Percentiles rank a stretch among this genome's conserved stretches.
These are phyloP conservation scores for Cranoglanis bouderius DNA, from an alignment of 2,113 vertebrate species.

Conservation along the genomic window DNA sequence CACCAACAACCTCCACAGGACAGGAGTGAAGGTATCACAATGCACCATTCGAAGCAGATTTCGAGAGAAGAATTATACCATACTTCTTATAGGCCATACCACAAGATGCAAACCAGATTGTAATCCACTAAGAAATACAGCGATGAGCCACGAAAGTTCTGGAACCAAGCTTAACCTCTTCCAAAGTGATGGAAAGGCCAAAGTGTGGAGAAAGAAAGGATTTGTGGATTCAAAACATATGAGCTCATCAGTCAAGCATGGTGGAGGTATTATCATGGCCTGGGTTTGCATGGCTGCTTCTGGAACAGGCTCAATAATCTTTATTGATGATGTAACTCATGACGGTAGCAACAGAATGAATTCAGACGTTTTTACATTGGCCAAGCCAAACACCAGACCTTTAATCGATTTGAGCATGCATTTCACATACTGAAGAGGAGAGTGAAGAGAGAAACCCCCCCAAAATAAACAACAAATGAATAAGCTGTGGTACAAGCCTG, in stretches of 20 bases:
- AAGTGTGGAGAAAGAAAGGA: not conserved
- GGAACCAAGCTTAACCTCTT: not conserved
- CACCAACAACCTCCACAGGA: not conserved
- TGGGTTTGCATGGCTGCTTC: not conserved
- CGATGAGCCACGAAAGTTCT: not conserved
- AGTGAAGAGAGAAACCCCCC: not conserved
- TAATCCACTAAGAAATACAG: not conserved
- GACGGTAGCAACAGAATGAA: not conserved
- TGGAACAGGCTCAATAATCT: not conserved
- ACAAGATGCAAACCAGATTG: not conserved
- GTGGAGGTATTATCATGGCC: not conserved
- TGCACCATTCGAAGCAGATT: not conserved
- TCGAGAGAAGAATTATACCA: not conserved
- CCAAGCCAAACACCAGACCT: not conserved
- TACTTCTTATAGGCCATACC: not conserved
- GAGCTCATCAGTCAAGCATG: not conserved
- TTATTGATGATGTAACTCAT: not conserved
- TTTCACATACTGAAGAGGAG: not conserved
- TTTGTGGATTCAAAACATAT: not conserved
- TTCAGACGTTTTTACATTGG: not conserved
- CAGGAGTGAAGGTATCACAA: too few relatives aligned
- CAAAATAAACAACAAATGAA: not conserved
- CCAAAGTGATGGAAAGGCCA: not conserved
- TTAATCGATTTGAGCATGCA: not conserved
- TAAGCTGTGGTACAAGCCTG: not conserved